A percentile compares a stretch with the other conserved stretches of the same genome.
Conservation (phyloP, 2,888 invertebrate species). For the Abrostola tripartita region DNA sequence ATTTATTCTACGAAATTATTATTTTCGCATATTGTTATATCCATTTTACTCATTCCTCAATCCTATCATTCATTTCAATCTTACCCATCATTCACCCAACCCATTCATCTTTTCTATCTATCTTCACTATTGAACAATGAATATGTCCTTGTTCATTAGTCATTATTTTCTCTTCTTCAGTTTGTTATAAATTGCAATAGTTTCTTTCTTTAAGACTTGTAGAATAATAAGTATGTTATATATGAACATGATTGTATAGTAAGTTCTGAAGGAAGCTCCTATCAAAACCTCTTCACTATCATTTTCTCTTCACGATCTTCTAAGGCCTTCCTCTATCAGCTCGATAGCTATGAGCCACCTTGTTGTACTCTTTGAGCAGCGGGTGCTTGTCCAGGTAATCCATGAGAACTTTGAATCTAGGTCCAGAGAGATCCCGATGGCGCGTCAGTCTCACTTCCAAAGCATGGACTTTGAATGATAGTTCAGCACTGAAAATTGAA, state of each 20-base stretch:
- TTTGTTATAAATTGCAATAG: too few relatives aligned
- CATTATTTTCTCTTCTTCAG: too few relatives aligned
- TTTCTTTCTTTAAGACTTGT: too few relatives aligned
- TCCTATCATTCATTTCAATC: too few relatives aligned
- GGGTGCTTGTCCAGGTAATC: slow-evolving; percentile 81
- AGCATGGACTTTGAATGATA: slow-evolving; percentile 86
- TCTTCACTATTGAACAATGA: too few relatives aligned
- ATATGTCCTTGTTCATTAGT: too few relatives aligned
- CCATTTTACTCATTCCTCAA: too few relatives aligned
- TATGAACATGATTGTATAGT: not conserved
- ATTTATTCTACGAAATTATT: too few relatives aligned
- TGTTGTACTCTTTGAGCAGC: slow-evolving; percentile 74
- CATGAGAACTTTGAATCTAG: slow-evolving; percentile 77
- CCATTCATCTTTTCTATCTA: too few relatives aligned
- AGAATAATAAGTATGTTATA: too few relatives aligned
- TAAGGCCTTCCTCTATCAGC: slow-evolving; percentile 11
- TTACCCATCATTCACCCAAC: too few relatives aligned
- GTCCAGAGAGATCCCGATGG: slow-evolving; percentile 87
- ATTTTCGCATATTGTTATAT: too few relatives aligned
- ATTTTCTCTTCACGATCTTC: not conserved
- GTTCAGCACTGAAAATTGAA: slow-evolving; percentile 71
- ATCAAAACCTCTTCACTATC: not conserved
- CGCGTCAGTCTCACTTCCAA: slow-evolving; percentile 89
- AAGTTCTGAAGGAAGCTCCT: not conserved
- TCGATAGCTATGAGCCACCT: slow-evolving; percentile 58